Evolutionary conservation across 2,113 vertebrate species (phyloP).

Genomic region (Otus sunia): DNA sequence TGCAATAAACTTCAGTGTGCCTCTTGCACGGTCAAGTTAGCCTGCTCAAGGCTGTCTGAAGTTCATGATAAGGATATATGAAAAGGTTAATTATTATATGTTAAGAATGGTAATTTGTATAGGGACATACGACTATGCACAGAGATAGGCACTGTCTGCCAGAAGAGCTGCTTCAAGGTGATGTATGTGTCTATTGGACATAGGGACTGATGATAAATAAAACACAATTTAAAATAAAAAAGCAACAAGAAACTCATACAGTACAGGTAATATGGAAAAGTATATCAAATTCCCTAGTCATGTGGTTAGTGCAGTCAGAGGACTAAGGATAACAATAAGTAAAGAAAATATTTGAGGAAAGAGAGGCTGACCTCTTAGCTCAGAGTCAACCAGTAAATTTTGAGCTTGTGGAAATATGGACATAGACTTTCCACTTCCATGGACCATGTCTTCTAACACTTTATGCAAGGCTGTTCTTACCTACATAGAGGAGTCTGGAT

Average conservation of each 20-base stretch:
- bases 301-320: not conserved
- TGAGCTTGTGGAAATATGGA: not conserved
- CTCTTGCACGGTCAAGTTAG: not conserved
- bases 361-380: not conserved
- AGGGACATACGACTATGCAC: not conserved
- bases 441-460: not conserved
- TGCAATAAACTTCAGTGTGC: not conserved
- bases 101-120: not conserved
- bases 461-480: not conserved
- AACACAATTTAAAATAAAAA: not conserved
- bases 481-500: not conserved
- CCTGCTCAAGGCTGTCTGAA: not conserved
- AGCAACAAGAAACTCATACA: not conserved
- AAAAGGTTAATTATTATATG: not conserved
- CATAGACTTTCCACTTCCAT: not conserved
- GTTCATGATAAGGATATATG: not conserved
- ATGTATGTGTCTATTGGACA: not conserved
- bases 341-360: not conserved
- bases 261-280: not conserved
- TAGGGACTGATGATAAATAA: not conserved
- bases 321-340: not conserved
- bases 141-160: not conserved
- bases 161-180: not conserved
- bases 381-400: not conserved
- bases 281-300: not conserved